Percentiles rank a stretch among this genome's conserved stretches.
Evolutionary conservation across 1,140 invertebrate species (phyloP).

Genomic region (Drosophila oshimai): DNA sequence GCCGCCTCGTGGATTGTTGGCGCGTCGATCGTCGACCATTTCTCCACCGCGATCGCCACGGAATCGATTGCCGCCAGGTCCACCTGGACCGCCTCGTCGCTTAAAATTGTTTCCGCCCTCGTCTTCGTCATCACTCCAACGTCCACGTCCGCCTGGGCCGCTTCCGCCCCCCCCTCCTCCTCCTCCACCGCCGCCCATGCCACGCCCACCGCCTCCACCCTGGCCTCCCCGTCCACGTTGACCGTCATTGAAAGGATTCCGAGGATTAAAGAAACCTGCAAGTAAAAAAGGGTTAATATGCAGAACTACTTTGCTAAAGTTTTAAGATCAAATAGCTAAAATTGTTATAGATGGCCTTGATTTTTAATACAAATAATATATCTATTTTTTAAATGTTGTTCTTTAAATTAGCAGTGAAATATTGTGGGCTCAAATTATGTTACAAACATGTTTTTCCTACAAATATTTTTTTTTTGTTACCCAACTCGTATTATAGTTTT

Average conservation of each 20-base stretch:
- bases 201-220: constrained; percentile 75
- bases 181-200: constrained; percentile 64
- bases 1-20: constrained; percentile 66
- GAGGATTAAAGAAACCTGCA: constrained; percentile 82
- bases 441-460: too few relatives aligned
- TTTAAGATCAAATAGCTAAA: too few relatives aligned
- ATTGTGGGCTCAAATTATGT: too few relatives aligned
- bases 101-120: constrained; percentile 66
- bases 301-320: too few relatives aligned
- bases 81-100: constrained; percentile 68
- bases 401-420: too few relatives aligned
- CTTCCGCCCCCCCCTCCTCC: constrained; percentile 59
- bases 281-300: background rate
- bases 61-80: constrained; percentile 58
- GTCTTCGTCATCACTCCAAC: constrained; percentile 75
- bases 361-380: too few relatives aligned
- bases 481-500: too few relatives aligned
- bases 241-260: constrained; percentile 80
- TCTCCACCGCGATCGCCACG: constrained; percentile 52
- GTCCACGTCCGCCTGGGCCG: constrained; percentile 19
- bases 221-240: constrained; percentile 81
- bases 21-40: constrained; percentile 46
- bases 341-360: too few relatives aligned
- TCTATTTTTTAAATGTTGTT: too few relatives aligned
- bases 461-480: too few relatives aligned